A percentile compares a stretch with the other conserved stretches of the same genome.
phyloP scores from a whole-genome alignment of 1,140 invertebrate species.

The Antheraea mylitta region DNA sequence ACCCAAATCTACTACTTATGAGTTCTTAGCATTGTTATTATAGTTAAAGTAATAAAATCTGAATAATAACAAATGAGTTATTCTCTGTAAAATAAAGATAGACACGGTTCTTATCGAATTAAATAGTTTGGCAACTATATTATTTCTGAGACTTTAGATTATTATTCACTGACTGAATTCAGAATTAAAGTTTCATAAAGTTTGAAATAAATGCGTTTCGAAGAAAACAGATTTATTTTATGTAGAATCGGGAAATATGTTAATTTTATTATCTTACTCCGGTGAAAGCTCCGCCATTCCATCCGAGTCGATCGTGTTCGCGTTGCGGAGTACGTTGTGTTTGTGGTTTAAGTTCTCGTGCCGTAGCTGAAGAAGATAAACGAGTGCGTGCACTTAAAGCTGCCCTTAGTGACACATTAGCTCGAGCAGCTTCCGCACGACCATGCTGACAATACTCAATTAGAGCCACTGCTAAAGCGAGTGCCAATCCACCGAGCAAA shows the following conservation, averaged over 20 bases:
- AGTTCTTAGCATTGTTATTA: no score
- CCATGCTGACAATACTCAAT: constrained; percentile 95
- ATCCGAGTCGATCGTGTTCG: constrained; percentile 61
- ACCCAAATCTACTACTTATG: no score
- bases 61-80: no score
- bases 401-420: constrained; percentile 89
- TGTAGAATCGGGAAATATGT: neutral
- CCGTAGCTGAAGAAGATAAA: constrained; percentile 80
- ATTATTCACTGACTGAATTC: no score
- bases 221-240: neutral
- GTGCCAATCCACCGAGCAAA: constrained; percentile 93
- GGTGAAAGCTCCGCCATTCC: constrained; percentile 69
- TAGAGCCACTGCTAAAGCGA: constrained; percentile 94
- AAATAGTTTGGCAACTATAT: no score
- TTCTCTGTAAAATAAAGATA: no score
- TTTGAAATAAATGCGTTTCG: no score
- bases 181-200: no score
- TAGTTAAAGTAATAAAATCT: no score
- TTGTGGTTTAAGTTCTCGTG: constrained; percentile 85
- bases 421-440: constrained; percentile 87
- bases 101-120: no score
- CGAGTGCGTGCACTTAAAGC: constrained; percentile 93
- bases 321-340: constrained; percentile 81
- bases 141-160: no score
- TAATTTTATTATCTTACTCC: constrained; percentile 47